phyloP scores from a whole-genome alignment of 2,797 vertebrate genomes.

The Miichthys miiuy region DNA sequence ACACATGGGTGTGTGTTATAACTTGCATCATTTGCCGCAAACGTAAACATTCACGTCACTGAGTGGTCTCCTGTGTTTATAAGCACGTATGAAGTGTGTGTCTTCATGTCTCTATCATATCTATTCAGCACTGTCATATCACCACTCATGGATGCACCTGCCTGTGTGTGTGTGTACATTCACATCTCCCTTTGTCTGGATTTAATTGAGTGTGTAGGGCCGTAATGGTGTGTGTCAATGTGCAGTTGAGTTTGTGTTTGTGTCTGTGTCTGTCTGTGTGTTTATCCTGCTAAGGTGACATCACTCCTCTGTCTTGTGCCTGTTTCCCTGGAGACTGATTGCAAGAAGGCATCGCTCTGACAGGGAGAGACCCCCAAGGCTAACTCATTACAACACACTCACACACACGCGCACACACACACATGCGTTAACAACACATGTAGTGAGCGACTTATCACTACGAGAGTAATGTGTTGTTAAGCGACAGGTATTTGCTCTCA shows the following conservation, averaged over 20 bases:
- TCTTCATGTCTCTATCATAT: conserved; percentile 27
- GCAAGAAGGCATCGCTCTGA: conserved; percentile 65
- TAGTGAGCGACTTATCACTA: conserved; percentile 32
- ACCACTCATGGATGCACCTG: conserved; percentile 54
- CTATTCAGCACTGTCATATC: conserved; percentile 44
- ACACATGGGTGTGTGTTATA: conserved; percentile 48
- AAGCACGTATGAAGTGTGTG: conserved; percentile 39
- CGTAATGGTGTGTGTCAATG: conserved; percentile 73
- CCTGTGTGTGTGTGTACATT: conserved; percentile 35
- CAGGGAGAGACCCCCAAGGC: conserved; percentile 73
- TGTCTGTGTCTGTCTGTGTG: conserved; percentile 52
- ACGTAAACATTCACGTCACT: conserved; percentile 59
- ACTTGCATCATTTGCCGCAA: conserved; percentile 52
- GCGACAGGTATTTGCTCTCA: conserved; percentile 36
- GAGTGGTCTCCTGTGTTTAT: conserved; percentile 43
- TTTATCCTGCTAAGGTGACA: conserved; percentile 73
- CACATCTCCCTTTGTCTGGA: conserved; percentile 63
- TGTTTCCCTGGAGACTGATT: conserved; percentile 86
- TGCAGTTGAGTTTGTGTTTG: conserved; percentile 68
- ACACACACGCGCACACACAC: conserved; percentile 33
- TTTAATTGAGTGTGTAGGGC: conserved; percentile 80
- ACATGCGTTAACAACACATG: conserved; percentile 39
- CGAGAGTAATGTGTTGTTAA: conserved; percentile 37
- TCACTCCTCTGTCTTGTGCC: conserved; percentile 70
- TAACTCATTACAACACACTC: conserved; percentile 59